phyloP scores from a whole-genome alignment of 2,113 vertebrate species.

The Malurus elegans region DNA sequence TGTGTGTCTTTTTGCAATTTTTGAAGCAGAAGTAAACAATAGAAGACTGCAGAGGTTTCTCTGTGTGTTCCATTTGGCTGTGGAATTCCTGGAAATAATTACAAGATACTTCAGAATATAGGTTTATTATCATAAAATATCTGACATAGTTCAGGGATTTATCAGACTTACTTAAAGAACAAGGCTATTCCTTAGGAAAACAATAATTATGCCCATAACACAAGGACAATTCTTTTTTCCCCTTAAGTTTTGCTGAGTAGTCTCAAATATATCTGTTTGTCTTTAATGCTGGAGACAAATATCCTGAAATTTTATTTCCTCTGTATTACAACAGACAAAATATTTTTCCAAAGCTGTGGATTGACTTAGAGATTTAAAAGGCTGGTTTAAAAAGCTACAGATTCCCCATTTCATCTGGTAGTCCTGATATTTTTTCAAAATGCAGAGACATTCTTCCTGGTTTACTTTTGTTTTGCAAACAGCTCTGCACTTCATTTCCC shows the following conservation, averaged over 20 bases:
- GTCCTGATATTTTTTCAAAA: neutral
- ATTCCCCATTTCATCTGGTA: neutral
- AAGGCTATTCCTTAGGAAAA: neutral
- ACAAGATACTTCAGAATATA: neutral
- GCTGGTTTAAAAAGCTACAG: neutral
- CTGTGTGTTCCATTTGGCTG: neutral
- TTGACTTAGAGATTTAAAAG: neutral
- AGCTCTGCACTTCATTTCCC: neutral
- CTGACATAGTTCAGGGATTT: neutral
- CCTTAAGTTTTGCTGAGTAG: neutral
- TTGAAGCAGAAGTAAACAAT: neutral
- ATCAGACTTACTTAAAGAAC: neutral
- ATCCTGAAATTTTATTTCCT: neutral
- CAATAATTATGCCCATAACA: neutral
- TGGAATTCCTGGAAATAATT: neutral
- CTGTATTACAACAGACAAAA: neutral
- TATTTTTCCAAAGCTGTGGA: neutral
- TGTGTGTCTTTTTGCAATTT: neutral
- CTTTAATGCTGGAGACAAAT: neutral
- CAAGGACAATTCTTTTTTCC: neutral
- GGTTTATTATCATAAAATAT: neutral
- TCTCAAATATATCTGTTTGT: neutral
- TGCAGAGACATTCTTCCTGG: neutral
- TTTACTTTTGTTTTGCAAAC: neutral
- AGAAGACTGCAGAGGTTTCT: neutral